Evolutionary conservation across 1,140 invertebrate species (phyloP).

Genomic region (Conus betulinus): DNA sequence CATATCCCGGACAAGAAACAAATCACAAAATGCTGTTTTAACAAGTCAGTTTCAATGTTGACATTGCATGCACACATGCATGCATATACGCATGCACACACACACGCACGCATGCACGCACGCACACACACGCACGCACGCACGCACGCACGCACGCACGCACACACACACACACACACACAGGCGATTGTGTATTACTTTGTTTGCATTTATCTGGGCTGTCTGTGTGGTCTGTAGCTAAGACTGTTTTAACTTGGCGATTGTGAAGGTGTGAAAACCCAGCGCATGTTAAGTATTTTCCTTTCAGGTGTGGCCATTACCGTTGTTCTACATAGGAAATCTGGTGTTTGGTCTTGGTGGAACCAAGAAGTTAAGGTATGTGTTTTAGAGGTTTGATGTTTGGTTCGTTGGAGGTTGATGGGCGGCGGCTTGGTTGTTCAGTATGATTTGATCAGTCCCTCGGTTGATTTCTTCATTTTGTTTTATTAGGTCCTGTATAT

Average conservation of each 20-base stretch:
- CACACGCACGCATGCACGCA: neutral
- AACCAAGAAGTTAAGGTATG: conserved; percentile 89
- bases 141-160: too few relatives aligned
- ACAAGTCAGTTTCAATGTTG: too few relatives aligned
- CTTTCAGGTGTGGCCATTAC: conserved; percentile 93
- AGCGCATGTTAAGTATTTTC: conserved; percentile 32
- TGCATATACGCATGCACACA: neutral
- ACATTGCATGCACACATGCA: neutral
- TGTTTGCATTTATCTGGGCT: neutral
- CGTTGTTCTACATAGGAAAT: conserved; percentile 95
- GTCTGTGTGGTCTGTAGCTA: neutral
- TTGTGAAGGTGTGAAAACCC: too few relatives aligned
- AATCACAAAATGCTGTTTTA: too few relatives aligned
- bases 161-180: neutral
- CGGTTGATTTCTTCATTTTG: neutral
- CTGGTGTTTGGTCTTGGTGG: conserved; percentile 98
- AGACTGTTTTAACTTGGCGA: too few relatives aligned
- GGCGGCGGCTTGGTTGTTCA: neutral
- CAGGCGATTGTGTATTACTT: neutral
- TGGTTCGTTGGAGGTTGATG: too few relatives aligned
- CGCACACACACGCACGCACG: too few relatives aligned
- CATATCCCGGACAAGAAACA: neutral
- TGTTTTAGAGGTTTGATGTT: conserved; percentile 3
- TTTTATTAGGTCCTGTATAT: neutral
- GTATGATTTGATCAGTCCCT: neutral